Evolutionary conservation across 2,888 invertebrate genomes (phyloP).

Genomic region (Brachycybe producta): DNA sequence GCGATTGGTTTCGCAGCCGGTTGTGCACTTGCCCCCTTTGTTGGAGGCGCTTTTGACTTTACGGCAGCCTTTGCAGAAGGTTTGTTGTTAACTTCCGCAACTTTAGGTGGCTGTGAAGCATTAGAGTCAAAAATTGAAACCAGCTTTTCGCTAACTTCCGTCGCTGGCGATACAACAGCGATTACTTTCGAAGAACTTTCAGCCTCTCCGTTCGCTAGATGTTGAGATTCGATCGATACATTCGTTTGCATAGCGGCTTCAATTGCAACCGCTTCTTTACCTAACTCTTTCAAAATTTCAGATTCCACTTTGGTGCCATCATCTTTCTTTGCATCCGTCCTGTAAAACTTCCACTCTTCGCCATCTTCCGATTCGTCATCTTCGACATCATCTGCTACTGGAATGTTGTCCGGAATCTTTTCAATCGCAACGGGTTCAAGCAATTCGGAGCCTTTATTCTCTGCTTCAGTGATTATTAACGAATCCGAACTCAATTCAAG

Average conservation of each 20-base stretch:
- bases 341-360: constrained; percentile 18
- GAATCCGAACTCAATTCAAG: background rate
- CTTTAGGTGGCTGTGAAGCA: constrained; percentile 18
- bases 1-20: constrained; percentile 1
- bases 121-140: too few species aligned
- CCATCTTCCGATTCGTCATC: constrained; percentile 21
- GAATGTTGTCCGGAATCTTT: constrained; percentile 8
- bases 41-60: constrained; percentile 1
- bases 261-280: background rate
- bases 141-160: too few species aligned
- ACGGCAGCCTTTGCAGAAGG: constrained; percentile 9
- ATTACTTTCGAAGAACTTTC: background rate
- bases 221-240: background rate
- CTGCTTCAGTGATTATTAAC: background rate
- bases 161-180: too few species aligned
- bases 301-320: background rate
- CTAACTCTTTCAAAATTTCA: background rate
- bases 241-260: background rate
- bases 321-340: background rate
- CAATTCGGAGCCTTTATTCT: background rate
- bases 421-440: background rate
- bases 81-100: too few species aligned
- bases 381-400: constrained; percentile 17
- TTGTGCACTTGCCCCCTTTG: constrained; percentile 4
- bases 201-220: background rate